A percentile compares a stretch with the other conserved stretches of the same genome.
Evolutionary conservation across 2,888 invertebrate species (phyloP).

Genomic region (Lysandra coridon): DNA sequence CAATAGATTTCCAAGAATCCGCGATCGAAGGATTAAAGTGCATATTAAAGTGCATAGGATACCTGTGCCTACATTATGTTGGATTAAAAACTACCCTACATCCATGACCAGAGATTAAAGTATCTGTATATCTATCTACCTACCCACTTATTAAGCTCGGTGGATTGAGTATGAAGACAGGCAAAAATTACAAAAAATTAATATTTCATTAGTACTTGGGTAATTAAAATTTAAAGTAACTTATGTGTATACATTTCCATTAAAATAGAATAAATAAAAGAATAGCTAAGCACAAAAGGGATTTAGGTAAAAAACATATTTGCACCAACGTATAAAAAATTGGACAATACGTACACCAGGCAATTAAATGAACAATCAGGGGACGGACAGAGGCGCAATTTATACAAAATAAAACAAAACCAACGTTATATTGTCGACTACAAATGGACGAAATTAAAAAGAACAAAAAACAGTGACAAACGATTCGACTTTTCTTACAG

Average conservation of each 20-base stretch:
- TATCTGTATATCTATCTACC: too few relatives aligned
- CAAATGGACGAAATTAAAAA: constrained; percentile 53
- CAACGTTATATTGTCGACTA: constrained; percentile 48
- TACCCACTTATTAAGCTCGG: background rate
- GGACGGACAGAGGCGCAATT: constrained; percentile 54
- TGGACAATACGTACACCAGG: constrained; percentile 64
- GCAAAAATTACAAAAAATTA: background rate
- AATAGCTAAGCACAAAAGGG: background rate
- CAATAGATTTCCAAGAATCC: too few relatives aligned
- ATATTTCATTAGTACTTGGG: too few relatives aligned
- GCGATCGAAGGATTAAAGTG: too few relatives aligned
- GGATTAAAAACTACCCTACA: too few relatives aligned
- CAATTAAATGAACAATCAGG: constrained; percentile 76
- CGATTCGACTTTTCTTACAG: constrained; percentile 28
- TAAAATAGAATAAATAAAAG: background rate
- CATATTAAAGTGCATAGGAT: too few relatives aligned
- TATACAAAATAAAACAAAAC: constrained; percentile 56
- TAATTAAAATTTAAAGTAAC: too few relatives aligned
- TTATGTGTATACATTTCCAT: background rate
- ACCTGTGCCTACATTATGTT: too few relatives aligned
- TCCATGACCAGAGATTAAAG: background rate
- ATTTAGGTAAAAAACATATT: constrained; percentile 29
- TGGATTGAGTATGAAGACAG: background rate
- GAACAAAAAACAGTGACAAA: constrained; percentile 51
- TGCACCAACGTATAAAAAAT: constrained; percentile 40